Conservation (phyloP, 2,113 vertebrate genomes). For the Nycticorax nycticorax region DNA sequence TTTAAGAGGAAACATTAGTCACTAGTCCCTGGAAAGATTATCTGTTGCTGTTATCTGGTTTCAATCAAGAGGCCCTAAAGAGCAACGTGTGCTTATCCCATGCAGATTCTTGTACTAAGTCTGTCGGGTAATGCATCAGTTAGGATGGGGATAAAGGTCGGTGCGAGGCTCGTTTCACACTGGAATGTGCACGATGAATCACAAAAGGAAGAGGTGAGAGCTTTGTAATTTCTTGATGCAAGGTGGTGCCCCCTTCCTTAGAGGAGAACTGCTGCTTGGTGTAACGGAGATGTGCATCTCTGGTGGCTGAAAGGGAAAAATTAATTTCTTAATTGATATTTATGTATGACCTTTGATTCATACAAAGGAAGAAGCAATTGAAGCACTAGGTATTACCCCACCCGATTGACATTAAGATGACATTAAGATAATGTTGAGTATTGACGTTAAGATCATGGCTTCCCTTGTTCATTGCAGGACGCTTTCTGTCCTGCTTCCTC, state of each 20-base stretch:
- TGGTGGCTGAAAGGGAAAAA: not conserved
- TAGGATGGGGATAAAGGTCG: not conserved
- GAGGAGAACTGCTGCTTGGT: not conserved
- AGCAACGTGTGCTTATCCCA: fast-evolving
- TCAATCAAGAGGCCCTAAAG: not conserved
- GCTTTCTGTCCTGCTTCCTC: not conserved
- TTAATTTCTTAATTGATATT: not conserved
- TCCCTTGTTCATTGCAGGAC: not conserved
- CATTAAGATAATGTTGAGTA: not conserved
- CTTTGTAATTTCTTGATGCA: not conserved
- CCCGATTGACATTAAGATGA: not conserved
- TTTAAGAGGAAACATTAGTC: too few species aligned
- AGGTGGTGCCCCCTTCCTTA: not conserved
- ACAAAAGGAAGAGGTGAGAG: not conserved
- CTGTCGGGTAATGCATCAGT: not conserved
- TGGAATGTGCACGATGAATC: not conserved
- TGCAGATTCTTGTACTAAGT: not conserved
- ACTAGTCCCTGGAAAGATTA: not conserved
- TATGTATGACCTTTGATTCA: not conserved
- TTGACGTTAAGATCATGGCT: not conserved
- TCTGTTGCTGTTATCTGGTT: not conserved
- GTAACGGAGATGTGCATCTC: not conserved
- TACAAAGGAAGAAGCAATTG: not conserved
- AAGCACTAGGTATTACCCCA: not conserved
- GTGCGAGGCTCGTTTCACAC: not conserved